Percentiles rank a stretch among this genome's conserved stretches.
Conservation (phyloP, 2,888 invertebrate species). For the Plagodis dolabraria region DNA sequence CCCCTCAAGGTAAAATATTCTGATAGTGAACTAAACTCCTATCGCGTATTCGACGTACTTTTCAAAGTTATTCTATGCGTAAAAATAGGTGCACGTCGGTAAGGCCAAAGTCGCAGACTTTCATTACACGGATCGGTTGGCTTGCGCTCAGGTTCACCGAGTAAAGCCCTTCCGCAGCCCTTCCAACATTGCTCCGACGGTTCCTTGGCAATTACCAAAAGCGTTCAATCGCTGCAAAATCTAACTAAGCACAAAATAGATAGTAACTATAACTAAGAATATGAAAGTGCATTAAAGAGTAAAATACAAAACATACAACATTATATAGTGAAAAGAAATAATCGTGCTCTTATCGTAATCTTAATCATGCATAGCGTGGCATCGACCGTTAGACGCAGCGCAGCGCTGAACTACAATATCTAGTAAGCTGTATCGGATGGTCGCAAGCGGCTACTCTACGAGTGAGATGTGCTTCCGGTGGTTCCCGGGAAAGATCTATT, state of each 20-base stretch:
- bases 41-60: conserved; percentile 13
- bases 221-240: conserved; percentile 43
- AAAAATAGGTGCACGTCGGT: conserved; percentile 52
- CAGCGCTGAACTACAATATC: conserved; percentile 44
- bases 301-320: conserved; percentile 68
- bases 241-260: conserved; percentile 38
- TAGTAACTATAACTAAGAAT: conserved; percentile 31
- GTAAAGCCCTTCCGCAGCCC: conserved; percentile 63
- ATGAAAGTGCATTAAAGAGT: conserved; percentile 69
- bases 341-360: conserved; percentile 80
- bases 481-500: conserved; percentile 84
- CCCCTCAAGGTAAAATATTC: conserved; percentile 7
- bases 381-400: conserved; percentile 71
- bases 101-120: conserved; percentile 66
- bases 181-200: conserved; percentile 56
- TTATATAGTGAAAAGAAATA: conserved; percentile 57
- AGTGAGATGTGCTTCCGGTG: conserved; percentile 79
- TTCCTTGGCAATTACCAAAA: conserved; percentile 44
- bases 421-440: conserved; percentile 67
- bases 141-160: conserved; percentile 65
- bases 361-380: conserved; percentile 83
- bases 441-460: conserved; percentile 79
- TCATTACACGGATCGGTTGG: conserved; percentile 78
- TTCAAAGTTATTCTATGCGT: conserved; percentile 45
- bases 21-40: conserved; percentile 11